Evolutionary conservation across 2,888 invertebrate genomes (phyloP).

Genomic region (Tanytarsus gracilentus): DNA sequence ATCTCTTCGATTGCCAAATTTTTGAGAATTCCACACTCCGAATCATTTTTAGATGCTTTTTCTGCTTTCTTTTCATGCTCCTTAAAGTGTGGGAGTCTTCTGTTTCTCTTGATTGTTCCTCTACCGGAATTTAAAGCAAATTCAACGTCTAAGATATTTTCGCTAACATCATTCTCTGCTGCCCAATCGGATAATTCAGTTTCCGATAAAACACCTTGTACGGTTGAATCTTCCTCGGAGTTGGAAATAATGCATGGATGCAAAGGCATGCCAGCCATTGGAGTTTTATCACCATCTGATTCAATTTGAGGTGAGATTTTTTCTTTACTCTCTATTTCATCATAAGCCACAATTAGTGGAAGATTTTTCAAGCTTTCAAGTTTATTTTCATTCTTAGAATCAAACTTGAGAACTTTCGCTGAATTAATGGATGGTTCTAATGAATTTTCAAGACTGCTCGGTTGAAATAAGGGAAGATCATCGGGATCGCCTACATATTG

Average conservation of each 20-base stretch:
- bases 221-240: constrained; percentile 59
- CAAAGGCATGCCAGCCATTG: constrained; percentile 31
- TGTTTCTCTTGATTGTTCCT: constrained; percentile 41
- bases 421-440: constrained; percentile 33
- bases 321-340: constrained; percentile 30
- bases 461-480: constrained; percentile 40
- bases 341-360: constrained; percentile 38
- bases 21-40: constrained; percentile 42
- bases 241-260: constrained; percentile 47
- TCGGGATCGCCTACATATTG: constrained; percentile 44
- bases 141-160: constrained; percentile 61
- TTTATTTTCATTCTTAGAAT: constrained; percentile 43
- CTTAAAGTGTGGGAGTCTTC: constrained; percentile 41
- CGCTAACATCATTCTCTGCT: constrained; percentile 66
- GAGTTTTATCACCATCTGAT: constrained; percentile 21
- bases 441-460: constrained; percentile 4
- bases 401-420: constrained; percentile 39
- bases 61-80: constrained; percentile 37
- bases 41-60: constrained; percentile 42
- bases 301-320: neutral
- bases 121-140: constrained; percentile 50
- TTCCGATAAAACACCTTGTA: constrained; percentile 65
- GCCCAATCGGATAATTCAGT: constrained; percentile 88
- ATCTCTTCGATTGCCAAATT: constrained; percentile 62
- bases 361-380: constrained; percentile 42